A percentile compares a stretch with the other conserved stretches of the same genome.
These are phyloP conservation scores for Agrotis segetum DNA, from an alignment of 2,888 invertebrate species.

Conservation along the genomic window DNA sequence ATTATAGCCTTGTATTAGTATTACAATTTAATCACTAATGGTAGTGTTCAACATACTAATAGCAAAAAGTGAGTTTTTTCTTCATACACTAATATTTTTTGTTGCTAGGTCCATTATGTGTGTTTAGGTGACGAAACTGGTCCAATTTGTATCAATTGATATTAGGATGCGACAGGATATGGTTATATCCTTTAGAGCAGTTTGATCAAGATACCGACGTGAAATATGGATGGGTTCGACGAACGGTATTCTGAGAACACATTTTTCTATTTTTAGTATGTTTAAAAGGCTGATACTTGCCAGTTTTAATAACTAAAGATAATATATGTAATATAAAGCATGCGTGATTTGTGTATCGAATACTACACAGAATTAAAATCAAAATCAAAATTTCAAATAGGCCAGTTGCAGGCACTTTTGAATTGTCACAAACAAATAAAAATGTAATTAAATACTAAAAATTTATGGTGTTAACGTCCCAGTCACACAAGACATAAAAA, in stretches of 20 bases:
- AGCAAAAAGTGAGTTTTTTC: conserved; percentile 4
- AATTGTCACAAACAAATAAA: too few species aligned
- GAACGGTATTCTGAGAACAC: background rate
- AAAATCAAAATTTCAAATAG: too few species aligned
- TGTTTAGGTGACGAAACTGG: conserved; percentile 42
- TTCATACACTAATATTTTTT: background rate
- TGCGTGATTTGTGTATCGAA: too few species aligned
- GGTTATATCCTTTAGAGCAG: conserved; percentile 33
- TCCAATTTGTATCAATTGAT: conserved; percentile 68
- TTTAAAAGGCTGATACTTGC: background rate
- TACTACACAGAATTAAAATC: too few species aligned
- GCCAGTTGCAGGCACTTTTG: too few species aligned
- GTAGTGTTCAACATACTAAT: background rate
- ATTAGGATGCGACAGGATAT: conserved; percentile 52
- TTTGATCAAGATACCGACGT: conserved; percentile 32
- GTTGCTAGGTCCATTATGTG: conserved; percentile 2
- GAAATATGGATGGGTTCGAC: conserved; percentile 6
- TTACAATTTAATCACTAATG: conserved; percentile 1
- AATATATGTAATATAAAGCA: too few species aligned
- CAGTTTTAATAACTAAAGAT: too few species aligned
- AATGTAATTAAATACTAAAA: too few species aligned
- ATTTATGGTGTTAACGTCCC: too few species aligned
- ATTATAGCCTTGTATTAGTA: background rate
- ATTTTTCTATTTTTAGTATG: background rate
- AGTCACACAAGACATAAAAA: too few species aligned